A percentile compares a stretch with the other conserved stretches of the same genome.
Conservation (phyloP, 53 echinoderm and acorn worm genomes). For the Apostichopus leukothele region DNA sequence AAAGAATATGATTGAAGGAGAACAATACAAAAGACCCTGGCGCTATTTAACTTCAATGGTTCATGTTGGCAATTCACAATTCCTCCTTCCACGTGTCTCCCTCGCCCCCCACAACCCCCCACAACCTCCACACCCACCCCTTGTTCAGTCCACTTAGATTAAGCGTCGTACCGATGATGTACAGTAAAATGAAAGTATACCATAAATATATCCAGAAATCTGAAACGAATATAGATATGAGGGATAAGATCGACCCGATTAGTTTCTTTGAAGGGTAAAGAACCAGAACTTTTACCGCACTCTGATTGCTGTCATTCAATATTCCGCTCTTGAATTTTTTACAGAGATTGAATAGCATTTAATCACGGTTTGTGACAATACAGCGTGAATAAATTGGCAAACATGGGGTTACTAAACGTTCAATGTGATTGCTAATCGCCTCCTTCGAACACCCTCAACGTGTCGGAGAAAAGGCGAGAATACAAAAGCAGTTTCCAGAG, state of each 20-base stretch:
- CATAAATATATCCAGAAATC: background rate
- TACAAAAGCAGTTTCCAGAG: slow-evolving; percentile 7
- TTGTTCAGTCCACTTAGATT: no score
- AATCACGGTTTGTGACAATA: slow-evolving; percentile 16
- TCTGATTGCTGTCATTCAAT: slow-evolving; percentile 17
- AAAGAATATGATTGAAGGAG: no score
- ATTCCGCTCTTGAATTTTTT: slow-evolving; percentile 32
- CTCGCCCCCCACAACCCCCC: no score
- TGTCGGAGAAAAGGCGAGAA: background rate
- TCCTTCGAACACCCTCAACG: slow-evolving; percentile 33
- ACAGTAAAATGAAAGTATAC: no score
- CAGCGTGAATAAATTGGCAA: slow-evolving; percentile 25
- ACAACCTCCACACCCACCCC: no score
- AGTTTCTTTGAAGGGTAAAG: background rate
- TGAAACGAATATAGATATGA: background rate
- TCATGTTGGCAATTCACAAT: no score
- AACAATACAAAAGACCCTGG: no score
- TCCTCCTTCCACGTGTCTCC: no score
- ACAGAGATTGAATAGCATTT: background rate
- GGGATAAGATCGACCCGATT: background rate
- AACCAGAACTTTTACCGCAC: background rate
- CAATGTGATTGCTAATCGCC: slow-evolving; percentile 29
- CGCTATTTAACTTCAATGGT: no score
- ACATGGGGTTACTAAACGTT: slow-evolving; percentile 11
- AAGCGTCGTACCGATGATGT: no score